phyloP scores from a whole-genome alignment of 2,113 vertebrate species.

The human region GRCh38 chr4:120229501-120230000 shows the following conservation, averaged over 20 bases:
- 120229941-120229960: constrained; percentile 35
- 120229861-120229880: constrained; percentile 50
- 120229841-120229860: constrained; percentile 69
- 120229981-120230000: constrained; percentile 48
- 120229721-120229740: constrained; percentile 37
- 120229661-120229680: background rate
- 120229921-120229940: constrained; percentile 62
- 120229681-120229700: background rate
- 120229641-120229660: background rate
- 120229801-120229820: constrained; percentile 55
- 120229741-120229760: constrained; percentile 60
- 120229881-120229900: constrained; percentile 74
- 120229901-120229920: constrained; percentile 61
- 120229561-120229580: background rate
- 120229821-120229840: constrained; percentile 78
- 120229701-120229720: constrained; percentile 57
- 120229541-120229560: background rate
- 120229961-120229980: constrained; percentile 46
- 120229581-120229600: background rate
- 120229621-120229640: background rate
- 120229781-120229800: constrained; percentile 73
- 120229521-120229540: background rate
- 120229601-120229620: background rate
- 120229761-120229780: constrained; percentile 71
- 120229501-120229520: background rate